Evolutionary conservation across 2,797 vertebrate species (phyloP).

Genomic region (Hirundo rustica): DNA sequence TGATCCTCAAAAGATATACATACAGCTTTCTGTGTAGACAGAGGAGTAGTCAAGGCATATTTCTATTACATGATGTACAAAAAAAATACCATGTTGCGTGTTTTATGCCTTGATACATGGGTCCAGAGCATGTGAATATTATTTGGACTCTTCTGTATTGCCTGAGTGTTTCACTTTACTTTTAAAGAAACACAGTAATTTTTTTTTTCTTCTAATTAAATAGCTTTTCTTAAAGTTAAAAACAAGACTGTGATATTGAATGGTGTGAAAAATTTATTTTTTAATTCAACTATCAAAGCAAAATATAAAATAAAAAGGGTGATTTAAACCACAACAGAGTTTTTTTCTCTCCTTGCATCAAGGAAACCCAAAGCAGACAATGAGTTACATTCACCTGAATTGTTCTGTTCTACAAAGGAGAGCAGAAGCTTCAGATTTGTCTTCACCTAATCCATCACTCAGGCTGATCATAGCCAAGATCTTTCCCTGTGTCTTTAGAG

Average conservation of each 20-base stretch:
- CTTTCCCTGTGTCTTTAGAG: not conserved
- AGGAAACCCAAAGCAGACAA: not conserved
- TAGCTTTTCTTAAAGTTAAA: not conserved
- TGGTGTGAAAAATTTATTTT: not conserved
- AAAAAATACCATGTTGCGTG: not conserved
- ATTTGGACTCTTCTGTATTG: not conserved
- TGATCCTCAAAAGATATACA: not conserved
- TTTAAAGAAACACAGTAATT: not conserved
- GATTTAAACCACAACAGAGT: not conserved
- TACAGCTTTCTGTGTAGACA: not conserved
- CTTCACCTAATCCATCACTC: not conserved
- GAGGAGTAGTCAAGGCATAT: not conserved
- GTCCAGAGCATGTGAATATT: not conserved
- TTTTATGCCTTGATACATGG: not conserved
- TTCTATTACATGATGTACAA: not conserved
- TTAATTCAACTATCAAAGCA: not conserved
- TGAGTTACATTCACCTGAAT: not conserved
- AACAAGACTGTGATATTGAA: not conserved
- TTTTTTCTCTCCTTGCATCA: not conserved
- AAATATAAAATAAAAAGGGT: not conserved
- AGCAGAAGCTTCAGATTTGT: not conserved
- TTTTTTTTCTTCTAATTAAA: not conserved
- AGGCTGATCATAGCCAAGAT: not conserved
- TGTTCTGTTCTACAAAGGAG: not conserved
- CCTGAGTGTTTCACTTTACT: not conserved